Base-by-base conservation (phyloP, 2,113 vertebrate species). In the Mirza zaza region DNA sequence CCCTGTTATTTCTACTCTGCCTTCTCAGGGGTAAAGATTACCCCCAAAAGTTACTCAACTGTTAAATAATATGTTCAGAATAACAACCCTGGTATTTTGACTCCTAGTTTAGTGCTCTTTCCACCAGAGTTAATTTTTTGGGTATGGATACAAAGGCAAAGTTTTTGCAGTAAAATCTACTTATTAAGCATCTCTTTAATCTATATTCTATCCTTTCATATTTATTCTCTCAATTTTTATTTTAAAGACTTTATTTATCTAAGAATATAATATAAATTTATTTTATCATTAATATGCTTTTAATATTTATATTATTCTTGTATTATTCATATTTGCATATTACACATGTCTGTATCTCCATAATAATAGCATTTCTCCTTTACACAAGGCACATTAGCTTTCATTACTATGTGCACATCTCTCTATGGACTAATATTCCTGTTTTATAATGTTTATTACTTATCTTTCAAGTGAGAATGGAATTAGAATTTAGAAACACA, bases 401-500 rank as follows among this genome's bases (percentile, higher is more conserved):
- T 90, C 39, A 45, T 80, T 59, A 18, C 70, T 87, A 25, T n/a
- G 27, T 81, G 73, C 55, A 82, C 87, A 92, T 91, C 80, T 71
- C 27, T 87, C 55, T 23, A 79, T 59, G 67, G 52, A 21, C 52
- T 84, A 55, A 94, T 87, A 65, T 94, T 94, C 92, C 65, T 76
- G 50, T 96, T 92, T 93, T 48, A 68, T 70, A 84, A 87, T 42
- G 68, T 96, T 96, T 71, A 87, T 92, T 95, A 68, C 85, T 96
- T 96, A 88, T 42, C 45, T 95, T 42, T 48, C 70, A 79, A 90
- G 76, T 96, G 80, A 94, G 68, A 97, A 82, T 75, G 20, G 39
- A 90, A 87, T 95, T 76, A 90, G 29, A 87, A 96, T 95, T 91
- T 95, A 96, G 92, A 90, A 94, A 87, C 59, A 92, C 45, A 73